phyloP scores from a whole-genome alignment of 2,113 vertebrate species.

The Diglossa brunneiventris region DNA sequence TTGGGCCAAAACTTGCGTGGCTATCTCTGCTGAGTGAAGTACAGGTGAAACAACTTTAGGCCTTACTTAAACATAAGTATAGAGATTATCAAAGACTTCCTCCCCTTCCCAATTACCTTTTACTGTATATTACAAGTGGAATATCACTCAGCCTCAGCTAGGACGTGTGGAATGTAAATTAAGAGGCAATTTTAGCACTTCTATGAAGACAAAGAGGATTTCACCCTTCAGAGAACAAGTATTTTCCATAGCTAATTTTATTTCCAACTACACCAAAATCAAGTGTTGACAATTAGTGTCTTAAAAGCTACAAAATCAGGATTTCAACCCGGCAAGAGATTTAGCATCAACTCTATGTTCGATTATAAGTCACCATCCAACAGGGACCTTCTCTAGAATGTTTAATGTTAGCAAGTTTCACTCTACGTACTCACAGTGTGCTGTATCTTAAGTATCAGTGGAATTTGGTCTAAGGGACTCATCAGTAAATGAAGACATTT shows the following conservation, averaged over 20 bases:
- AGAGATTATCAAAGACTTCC: background rate
- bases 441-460: background rate
- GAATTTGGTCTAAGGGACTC: background rate
- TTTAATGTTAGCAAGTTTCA: background rate
- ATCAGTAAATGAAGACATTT: background rate
- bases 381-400: background rate
- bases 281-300: background rate
- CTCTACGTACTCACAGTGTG: background rate
- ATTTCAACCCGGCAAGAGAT: background rate
- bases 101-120: background rate
- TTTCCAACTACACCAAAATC: background rate
- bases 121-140: background rate
- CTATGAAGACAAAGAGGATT: background rate
- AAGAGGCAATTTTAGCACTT: background rate
- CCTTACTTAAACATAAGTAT: background rate
- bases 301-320: background rate
- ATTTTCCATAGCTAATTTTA: slow-evolving; percentile 13
- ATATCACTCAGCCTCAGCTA: background rate
- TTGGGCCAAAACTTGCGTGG: background rate
- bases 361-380: background rate
- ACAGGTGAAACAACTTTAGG: background rate
- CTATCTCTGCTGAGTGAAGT: background rate
- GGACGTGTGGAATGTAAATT: background rate
- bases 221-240: background rate
- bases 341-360: background rate